Evolutionary conservation across 2,888 invertebrate species (phyloP), one percentile per base, ranked within the genome.

Genomic region (Sceliomorpha sp.): DNA sequence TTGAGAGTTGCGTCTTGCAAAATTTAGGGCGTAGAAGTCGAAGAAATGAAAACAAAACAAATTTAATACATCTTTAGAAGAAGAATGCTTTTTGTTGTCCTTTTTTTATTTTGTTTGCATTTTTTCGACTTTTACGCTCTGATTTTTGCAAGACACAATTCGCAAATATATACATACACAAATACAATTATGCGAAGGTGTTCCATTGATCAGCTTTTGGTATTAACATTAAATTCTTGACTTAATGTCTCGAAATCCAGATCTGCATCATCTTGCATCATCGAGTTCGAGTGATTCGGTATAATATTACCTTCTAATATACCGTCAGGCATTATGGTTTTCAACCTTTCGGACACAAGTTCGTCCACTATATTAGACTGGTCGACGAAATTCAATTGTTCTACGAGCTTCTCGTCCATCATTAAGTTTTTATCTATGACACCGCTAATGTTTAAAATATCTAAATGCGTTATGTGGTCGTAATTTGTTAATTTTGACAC

Each of bases 181-280:
- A 15, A 26, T 29, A 29, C 9, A 37, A 20, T 45, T 24, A 9
- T 13, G 37, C 14, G 5, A 6, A 42, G 20, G 10, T 27, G 7
- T 39, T 36, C 37, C 39, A 36, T 55, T 39, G 81, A 85, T 87
- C 85, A 87, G 75, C 86, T 85, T 42, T 83, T 81, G 14, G 84
- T 85, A 68, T 83, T 86, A 59, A 85, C 76, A 59, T 82, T 85
- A 45, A 88, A 88, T 72, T 88, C 87, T 51, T 87, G 84, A 44
- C 83, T 86, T 12, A 88, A 73, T 31, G 83, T 85, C 27, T 84
- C 86, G 62, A 88, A 88, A 73, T 86, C 88, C 7, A 87, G 75
- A 36, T 87, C 86, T 0, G 85, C 72, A 26, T 84, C 84, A 26
- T 84, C 84, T 48, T 83, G 74, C 53, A 64, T 64, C 13, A 66